Evolutionary conservation across 53 echinoderm and acorn worm species (phyloP), one percentile per base, ranked within the genome.

Genomic region (Paracentrotus lividus): DNA sequence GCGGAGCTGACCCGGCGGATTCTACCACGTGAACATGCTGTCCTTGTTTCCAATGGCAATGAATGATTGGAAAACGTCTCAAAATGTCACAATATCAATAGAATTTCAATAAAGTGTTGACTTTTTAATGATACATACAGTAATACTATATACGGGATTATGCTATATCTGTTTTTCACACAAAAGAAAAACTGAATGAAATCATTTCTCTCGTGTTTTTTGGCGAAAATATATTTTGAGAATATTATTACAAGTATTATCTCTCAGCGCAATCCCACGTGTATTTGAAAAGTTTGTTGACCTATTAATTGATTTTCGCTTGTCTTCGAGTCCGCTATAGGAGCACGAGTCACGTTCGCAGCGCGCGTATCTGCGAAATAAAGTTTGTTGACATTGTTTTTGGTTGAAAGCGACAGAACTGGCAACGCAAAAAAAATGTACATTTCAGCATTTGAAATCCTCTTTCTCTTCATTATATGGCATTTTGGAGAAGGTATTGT

Each of bases 231-330:
- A n/a, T n/a, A n/a, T n/a, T n/a, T n/a, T n/a, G n/a, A 76, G 18
- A 76, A 16, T 38, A 31, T 21, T 33, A 69, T 77, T 20, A 27
- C 36, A 15, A 36, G 38, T 36, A 21, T n/a, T 5, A 42, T 15
- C 15, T 86, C 56, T 2, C 21, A 3, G 13, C 4, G 2, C 38
- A 5, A 77, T 77, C 47, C 24, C 81, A 78, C 81, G 81, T 78
- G 81, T 45, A 47, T 45, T 45, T 34, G 56, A 61, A 88, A 88
- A 88, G 88, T 88, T 88, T 88, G 88, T 88, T 61, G 88, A 88
- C 88, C 88, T 18, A 20, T 20, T 60, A 12, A 36, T 26, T 20
- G 14, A 43, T 64, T 88, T 88, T 88, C 88, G 88, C 88, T 20
- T 15, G 21, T 64, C 65, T 40, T 49, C 56, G 6, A 52, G 32